Percentiles rank a stretch among this genome's conserved stretches.
phyloP scores from a whole-genome alignment of 2,113 vertebrate species.

The Menura novaehollandiae region DNA sequence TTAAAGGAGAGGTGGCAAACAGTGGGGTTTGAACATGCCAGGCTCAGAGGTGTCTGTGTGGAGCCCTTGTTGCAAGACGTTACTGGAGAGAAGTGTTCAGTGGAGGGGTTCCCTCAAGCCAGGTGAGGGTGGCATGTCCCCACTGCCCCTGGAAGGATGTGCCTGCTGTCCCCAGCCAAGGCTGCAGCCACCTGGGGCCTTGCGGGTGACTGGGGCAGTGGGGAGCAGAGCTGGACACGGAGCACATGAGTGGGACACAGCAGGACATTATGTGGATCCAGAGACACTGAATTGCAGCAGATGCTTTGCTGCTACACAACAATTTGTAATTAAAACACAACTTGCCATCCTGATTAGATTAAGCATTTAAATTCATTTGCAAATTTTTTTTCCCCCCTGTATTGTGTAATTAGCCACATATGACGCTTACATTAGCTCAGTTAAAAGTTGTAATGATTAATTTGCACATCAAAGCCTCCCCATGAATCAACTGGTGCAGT shows the following conservation, averaged over 20 bases:
- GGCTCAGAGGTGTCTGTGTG: not conserved
- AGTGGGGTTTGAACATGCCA: fast-evolving
- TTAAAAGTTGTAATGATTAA: constrained; percentile 66
- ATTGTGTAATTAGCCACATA: constrained; percentile 58
- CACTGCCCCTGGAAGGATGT: not conserved
- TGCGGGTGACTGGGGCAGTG: not conserved
- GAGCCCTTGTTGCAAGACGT: not conserved
- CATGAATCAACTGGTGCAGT: not conserved
- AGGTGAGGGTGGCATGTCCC: fast-evolving
- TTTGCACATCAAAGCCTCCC: constrained; percentile 27
- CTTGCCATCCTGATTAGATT: constrained; percentile 47
- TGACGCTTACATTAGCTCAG: constrained; percentile 45
- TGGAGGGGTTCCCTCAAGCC: not conserved
- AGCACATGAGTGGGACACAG: fast-evolving
- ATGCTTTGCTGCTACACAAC: not conserved
- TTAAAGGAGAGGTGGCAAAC: not conserved
- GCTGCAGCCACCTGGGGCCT: not conserved
- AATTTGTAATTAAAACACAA: constrained; percentile 58
- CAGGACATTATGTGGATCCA: not conserved
- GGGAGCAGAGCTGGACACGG: not conserved
- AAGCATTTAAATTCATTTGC: constrained; percentile 46
- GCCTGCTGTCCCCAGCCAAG: not conserved
- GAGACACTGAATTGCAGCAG: not conserved
- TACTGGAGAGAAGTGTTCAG: not conserved
- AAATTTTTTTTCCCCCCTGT: not conserved